Base-by-base conservation (phyloP, 2,888 invertebrate species). In the Sipunculus nudus region DNA sequence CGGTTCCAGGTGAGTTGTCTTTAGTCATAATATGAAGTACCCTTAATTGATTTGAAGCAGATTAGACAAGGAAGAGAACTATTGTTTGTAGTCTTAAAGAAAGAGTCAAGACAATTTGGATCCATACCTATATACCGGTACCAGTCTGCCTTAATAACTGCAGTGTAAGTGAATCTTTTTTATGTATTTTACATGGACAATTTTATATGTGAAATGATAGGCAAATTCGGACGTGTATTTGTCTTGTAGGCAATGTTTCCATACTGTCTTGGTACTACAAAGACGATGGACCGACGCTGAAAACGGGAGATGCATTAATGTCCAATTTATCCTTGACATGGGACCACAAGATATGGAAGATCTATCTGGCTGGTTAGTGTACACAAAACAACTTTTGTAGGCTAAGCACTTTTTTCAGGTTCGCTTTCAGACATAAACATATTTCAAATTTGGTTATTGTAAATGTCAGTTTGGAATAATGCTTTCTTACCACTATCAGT, bases 211-310 rank as follows among this genome's bases (percentile, higher is more conserved):
- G n/a, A n/a, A n/a, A n/a, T n/a, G n/a, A n/a, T n/a, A n/a, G n/a
- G n/a, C n/a, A n/a, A n/a, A n/a, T n/a, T n/a, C n/a, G n/a, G n/a
- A n/a, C n/a, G n/a, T n/a, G n/a, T n/a, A n/a, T n/a, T n/a, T n/a
- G n/a, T n/a, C n/a, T 67, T 72, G 16, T 70, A 81, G 81, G 76
- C 41, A 77, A 78, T 46, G 67, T 67, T 38, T 78, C 80, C 2
- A 75, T 81, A 3, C 53, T 81, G 61, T 75, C 65, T 3, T 67
- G 57, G 54, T 70, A 70, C 43, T 70, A 70, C 61, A 28, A 47
- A 6, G 59, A 59, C 49, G 64, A 64, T 35, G 68, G 68, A 13
- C 64, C 68, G 1, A 23, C 25, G 1, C 68, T 70, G 16, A n/a
- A 54, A n/a, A 31, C 50, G 26, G 62, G 60, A 21, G 64, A 59